Conservation (phyloP, 2,113 vertebrate genomes). For the Globicephala melas region DNA sequence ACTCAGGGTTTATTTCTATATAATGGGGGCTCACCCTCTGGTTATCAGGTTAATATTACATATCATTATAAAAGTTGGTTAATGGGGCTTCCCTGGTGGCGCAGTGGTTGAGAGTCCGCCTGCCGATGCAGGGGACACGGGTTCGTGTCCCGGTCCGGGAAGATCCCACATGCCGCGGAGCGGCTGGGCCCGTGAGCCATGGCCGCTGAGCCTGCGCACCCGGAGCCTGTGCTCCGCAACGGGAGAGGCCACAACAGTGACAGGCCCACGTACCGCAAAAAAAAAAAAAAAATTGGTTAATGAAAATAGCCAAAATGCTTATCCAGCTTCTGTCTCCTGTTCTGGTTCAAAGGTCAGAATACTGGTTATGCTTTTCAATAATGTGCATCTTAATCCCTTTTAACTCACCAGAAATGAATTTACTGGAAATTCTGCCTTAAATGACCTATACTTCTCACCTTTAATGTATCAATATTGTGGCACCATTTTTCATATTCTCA, state of each 20-base stretch:
- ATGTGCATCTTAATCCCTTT: neutral
- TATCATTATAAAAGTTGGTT: neutral
- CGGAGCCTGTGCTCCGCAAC: no score
- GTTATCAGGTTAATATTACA: neutral
- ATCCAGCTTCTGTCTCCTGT: neutral
- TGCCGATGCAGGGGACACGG: no score
- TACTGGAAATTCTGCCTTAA: neutral
- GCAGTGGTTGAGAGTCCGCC: no score
- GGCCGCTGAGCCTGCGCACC: no score
- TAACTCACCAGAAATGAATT: neutral
- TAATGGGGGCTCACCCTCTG: neutral
- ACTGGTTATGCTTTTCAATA: neutral
- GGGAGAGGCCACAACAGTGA: no score
- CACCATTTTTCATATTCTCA: neutral
- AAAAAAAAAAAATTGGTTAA: neutral
- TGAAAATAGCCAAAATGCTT: slow-evolving; percentile 8
- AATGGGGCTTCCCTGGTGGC: neutral
- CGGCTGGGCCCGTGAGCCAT: no score
- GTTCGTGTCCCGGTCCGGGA: no score
- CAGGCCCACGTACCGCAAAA: no score
- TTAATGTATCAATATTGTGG: neutral
- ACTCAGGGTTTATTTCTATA: neutral
- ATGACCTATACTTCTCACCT: neutral
- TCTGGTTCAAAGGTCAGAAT: neutral
- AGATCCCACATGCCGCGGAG: no score